Evolutionary conservation across 2,113 vertebrate species (phyloP).

Genomic region (Oreocharis arfaki): DNA sequence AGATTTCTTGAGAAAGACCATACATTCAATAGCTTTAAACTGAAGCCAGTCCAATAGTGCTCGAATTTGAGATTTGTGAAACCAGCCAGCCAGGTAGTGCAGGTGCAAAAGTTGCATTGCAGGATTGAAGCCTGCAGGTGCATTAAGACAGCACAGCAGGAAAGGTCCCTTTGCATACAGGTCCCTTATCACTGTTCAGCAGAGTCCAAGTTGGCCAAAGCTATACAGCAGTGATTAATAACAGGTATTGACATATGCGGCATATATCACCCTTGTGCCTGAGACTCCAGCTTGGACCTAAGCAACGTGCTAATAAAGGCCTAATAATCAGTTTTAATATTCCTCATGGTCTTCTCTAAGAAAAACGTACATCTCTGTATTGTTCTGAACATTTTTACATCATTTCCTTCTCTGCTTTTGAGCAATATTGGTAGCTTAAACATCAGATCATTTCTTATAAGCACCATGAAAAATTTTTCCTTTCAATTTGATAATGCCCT

Average conservation of each 20-base stretch:
- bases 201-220: background rate
- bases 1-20: background rate
- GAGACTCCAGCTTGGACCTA: background rate
- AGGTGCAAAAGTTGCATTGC: background rate
- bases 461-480: background rate
- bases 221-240: too few species aligned
- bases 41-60: background rate
- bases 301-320: background rate
- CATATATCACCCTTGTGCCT: background rate
- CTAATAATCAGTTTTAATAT: background rate
- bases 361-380: background rate
- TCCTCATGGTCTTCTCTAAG: background rate
- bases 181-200: too few species aligned
- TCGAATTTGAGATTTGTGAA: background rate
- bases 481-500: background rate
- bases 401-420: background rate
- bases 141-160: background rate
- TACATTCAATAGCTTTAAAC: background rate
- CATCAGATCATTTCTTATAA: background rate
- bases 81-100: background rate
- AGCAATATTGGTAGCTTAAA: background rate
- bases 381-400: background rate
- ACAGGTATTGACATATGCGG: background rate
- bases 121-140: background rate
- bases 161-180: background rate